phyloP scores from a whole-genome alignment of 92 coral and sea anemone species.

The Porites cylindrica region DNA sequence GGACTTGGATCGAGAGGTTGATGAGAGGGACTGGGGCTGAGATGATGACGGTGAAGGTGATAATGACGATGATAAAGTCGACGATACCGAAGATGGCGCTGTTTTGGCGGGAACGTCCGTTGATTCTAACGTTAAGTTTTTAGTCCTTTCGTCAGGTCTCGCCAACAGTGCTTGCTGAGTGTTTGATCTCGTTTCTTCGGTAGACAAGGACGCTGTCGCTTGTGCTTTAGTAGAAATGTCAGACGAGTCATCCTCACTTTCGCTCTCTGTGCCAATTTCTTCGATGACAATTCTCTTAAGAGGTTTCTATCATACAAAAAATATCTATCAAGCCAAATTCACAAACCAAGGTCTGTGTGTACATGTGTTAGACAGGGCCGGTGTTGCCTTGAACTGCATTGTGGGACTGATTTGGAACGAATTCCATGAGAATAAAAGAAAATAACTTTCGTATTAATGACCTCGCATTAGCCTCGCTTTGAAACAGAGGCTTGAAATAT shows the following conservation, averaged over 20 bases:
- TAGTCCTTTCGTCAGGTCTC: not conserved
- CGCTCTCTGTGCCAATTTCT: constrained; percentile 85
- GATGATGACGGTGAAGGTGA: not conserved
- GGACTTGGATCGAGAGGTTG: not conserved
- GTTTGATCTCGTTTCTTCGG: constrained; percentile 9
- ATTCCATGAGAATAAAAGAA: too few species aligned
- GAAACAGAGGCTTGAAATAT: too few species aligned
- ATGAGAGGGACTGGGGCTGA: not conserved
- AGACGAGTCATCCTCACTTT: constrained; percentile 62
- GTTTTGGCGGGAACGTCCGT: constrained; percentile 1
- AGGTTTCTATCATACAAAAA: constrained; percentile 69
- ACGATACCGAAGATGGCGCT: not conserved
- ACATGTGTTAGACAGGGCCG: too few species aligned
- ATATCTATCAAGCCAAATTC: too few species aligned
- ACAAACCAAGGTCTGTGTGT: too few species aligned
- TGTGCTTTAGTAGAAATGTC: constrained; percentile 27
- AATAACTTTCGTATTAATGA: too few species aligned
- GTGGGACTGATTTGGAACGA: too few species aligned
- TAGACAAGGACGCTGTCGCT: constrained; percentile 27
- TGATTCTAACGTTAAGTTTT: constrained; percentile 4
- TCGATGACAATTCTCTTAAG: constrained; percentile 90
- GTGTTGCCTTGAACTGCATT: too few species aligned
- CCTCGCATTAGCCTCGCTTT: too few species aligned
- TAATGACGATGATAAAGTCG: constrained; percentile 8
- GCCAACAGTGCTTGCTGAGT: not conserved